Base-by-base conservation (phyloP, 2,888 invertebrate species). In the Agrochola circellaris region DNA sequence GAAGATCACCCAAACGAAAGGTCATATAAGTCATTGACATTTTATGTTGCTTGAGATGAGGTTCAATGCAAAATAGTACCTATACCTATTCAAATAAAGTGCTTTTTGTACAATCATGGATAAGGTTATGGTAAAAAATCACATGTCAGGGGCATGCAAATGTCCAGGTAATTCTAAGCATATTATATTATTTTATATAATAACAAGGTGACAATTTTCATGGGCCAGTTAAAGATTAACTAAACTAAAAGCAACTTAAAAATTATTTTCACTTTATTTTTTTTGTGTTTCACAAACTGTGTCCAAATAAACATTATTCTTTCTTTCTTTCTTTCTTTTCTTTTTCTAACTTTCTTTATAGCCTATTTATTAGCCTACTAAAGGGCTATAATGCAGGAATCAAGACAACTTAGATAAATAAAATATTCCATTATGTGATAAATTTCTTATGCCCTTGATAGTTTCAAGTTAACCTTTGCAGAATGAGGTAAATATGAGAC, bases 21-120 rank as follows among this genome's bases (percentile, higher is more conserved):
- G 67, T 81, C 60, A 75, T 23, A 42, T 20, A 51, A 60, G 54
- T 61, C 70, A 77, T 51, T 81, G 82, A 81, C 77, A 81, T 77
- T 66, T 26, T 54, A 38, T 65, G n/a, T 51, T 73, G 51, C 51
- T 51, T 58, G 20, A 65, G 51, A 65, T 51, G 56, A 58, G 13
- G 2, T 72, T 78, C n/a, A 79, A 65, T 65, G 42, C 51, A 78
- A 78, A 78, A 64, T 20, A 58, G 48, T 30, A 30, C 48, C 7
- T 64, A 48, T 38, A 1, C 0, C 20, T 38, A 70, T 62, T 48
- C 0, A 0, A 42, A 64, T 48, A 79, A 45, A 73, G 79, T 73
- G n/a, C 13, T 45, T 9, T 62, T 38, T 77, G 15, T 72, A 38
- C 42, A 73, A 65, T 34, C 17, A 15, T 48, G 4, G 17, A 45